A percentile compares a stretch with the other conserved stretches of the same genome.
These are phyloP conservation scores for Cydia fagiglandana DNA, from an alignment of 1,140 invertebrate genomes.

Conservation along the genomic window DNA sequence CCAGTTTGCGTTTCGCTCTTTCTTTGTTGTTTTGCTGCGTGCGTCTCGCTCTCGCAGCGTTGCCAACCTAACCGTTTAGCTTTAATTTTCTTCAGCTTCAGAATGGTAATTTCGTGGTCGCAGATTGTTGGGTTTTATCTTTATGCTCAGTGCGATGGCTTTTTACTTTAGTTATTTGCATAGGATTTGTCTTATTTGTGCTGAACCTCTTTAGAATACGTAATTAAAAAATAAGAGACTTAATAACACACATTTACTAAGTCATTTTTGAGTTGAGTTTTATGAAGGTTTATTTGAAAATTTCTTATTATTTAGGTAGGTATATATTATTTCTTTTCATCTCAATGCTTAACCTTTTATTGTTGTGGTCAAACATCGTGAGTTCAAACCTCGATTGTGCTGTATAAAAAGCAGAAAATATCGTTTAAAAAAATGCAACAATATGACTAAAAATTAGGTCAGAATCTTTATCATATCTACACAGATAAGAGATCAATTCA, in stretches of 20 bases:
- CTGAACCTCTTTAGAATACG: not conserved
- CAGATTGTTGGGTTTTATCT: slow-evolving; percentile 13
- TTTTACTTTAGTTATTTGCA: slow-evolving; percentile 6
- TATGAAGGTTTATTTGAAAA: not conserved
- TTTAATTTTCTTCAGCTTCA: slow-evolving; percentile 10
- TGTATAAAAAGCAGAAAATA: too few relatives aligned
- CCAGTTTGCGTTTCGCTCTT: not conserved
- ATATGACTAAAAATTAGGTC: too few relatives aligned
- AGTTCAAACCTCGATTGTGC: too few relatives aligned
- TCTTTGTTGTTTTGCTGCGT: not conserved
- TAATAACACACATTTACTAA: not conserved
- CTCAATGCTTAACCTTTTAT: too few relatives aligned
- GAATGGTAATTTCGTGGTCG: slow-evolving; percentile 20
- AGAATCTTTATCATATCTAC: too few relatives aligned
- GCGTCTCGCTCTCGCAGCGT: slow-evolving; percentile 4
- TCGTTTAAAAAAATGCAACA: too few relatives aligned
- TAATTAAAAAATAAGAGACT: not conserved
- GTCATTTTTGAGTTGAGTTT: not conserved
- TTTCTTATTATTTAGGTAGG: too few relatives aligned
- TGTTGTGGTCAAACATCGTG: too few relatives aligned
- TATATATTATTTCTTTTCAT: too few relatives aligned
- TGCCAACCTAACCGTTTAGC: slow-evolving; percentile 16
- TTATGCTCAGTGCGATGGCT: not conserved
- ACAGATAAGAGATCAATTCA: too few relatives aligned
- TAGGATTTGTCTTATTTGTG: not conserved